A percentile compares a stretch with the other conserved stretches of the same genome.
phyloP scores from a whole-genome alignment of 1,140 invertebrate genomes.

The Scaptomyza graminum region DNA sequence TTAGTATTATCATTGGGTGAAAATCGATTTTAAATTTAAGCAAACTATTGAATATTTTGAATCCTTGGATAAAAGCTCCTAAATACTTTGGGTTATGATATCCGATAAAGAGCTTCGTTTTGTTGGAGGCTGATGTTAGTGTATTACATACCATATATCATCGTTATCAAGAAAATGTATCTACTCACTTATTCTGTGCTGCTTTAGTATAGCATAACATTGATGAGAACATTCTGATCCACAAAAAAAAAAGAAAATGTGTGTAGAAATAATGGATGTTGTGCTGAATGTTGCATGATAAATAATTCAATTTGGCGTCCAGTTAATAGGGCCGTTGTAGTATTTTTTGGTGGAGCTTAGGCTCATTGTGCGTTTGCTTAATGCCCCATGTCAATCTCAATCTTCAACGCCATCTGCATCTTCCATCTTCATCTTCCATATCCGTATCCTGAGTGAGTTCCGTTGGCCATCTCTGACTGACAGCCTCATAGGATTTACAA shows the following conservation, averaged over 20 bases:
- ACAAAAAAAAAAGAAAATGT: not conserved
- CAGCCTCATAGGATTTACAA: slow-evolving; percentile 38
- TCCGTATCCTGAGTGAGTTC: slow-evolving; percentile 17
- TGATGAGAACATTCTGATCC: not conserved
- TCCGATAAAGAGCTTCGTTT: too few species aligned
- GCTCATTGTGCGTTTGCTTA: slow-evolving; percentile 38
- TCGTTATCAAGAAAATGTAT: too few species aligned
- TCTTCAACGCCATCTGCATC: not conserved
- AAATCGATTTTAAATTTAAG: too few species aligned
- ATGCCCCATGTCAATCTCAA: slow-evolving; percentile 17
- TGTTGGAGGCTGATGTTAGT: too few species aligned
- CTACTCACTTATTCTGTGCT: not conserved
- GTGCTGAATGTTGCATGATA: slow-evolving; percentile 40
- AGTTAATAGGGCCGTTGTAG: slow-evolving; percentile 2
- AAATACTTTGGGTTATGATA: too few species aligned
- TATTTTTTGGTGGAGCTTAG: not conserved
- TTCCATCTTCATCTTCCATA: slow-evolving; percentile 6
- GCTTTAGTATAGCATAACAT: not conserved
- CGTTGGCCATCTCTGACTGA: slow-evolving; percentile 30
- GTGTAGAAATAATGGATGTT: slow-evolving; percentile 1
- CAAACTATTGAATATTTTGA: too few species aligned
- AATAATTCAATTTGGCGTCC: slow-evolving; percentile 43
- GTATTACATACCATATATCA: too few species aligned
- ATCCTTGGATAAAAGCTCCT: too few species aligned
- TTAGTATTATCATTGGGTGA: too few species aligned